Conservation (phyloP, 1,140 invertebrate genomes). For the Rhyzopertha dominica region DNA sequence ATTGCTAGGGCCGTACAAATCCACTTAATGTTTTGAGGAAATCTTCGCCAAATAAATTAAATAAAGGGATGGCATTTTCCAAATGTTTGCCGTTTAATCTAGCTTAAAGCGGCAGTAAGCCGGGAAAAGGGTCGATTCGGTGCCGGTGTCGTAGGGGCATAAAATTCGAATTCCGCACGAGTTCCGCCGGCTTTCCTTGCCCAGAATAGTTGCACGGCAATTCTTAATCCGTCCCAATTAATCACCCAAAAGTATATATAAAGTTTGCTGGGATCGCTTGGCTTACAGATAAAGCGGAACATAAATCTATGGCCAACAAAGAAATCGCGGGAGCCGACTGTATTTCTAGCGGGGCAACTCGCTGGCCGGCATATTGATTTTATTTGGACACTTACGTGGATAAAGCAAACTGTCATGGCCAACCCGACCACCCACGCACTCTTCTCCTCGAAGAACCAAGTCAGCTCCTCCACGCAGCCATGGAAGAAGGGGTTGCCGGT, state of each 20-base stretch:
- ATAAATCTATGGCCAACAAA: conserved; percentile 35
- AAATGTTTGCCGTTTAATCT: too few relatives aligned
- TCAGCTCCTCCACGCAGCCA: conserved; percentile 79
- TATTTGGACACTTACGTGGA: conserved; percentile 66
- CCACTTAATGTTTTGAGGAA: too few relatives aligned
- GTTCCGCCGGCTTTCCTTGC: conserved; percentile 10
- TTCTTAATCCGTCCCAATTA: conserved; percentile 35
- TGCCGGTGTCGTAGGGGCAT: too few relatives aligned
- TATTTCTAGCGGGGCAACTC: too few relatives aligned
- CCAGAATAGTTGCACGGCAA: conserved; percentile 28
- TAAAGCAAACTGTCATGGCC: conserved; percentile 63
- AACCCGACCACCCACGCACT: conserved; percentile 79
- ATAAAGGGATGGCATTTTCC: too few relatives aligned
- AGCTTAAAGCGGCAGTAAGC: too few relatives aligned
- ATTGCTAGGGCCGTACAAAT: too few relatives aligned
- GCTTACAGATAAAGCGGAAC: conserved; percentile 30
- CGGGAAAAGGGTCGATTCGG: too few relatives aligned
- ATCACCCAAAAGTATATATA: conserved; percentile 32
- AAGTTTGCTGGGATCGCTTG: conserved; percentile 32
- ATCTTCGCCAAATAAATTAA: too few relatives aligned
- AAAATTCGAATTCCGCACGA: conserved; percentile 25
- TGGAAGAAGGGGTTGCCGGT: conserved; percentile 84
- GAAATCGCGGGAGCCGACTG: conserved; percentile 16
- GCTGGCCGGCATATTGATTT: too few relatives aligned
- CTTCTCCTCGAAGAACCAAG: conserved; percentile 76